Base-by-base conservation (phyloP, 2,113 vertebrate species). In the Phasianus colchicus region DNA sequence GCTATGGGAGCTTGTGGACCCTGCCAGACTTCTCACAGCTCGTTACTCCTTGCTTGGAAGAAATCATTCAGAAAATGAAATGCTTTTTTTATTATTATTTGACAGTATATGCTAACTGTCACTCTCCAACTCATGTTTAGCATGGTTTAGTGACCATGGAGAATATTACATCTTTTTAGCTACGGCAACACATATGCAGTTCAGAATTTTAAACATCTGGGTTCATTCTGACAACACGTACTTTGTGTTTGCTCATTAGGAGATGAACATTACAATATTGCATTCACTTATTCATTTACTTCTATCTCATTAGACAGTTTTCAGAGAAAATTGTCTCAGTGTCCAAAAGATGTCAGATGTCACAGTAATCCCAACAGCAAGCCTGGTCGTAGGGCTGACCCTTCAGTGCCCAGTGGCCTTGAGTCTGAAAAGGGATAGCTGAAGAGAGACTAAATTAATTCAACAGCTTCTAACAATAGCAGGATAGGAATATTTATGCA, bases 131-230 rank as follows among this genome's bases (percentile, higher is more conserved):
- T 0, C 0, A 50, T 6, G 2, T 36, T 40, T 69, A 77, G 66
- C 0, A 0, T n/a, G n/a, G n/a, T n/a, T n/a, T n/a, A n/a, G 2
- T 13, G 36, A 66, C 19, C 13, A 13, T 2, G 48, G 27, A 76
- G 58, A 34, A 8, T 30, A 36, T 18, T 89, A 4, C n/a, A 20
- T 58, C 82, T 70, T 50, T 52, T 61, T 32, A 81, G 48, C 34
- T 84, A 47, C 32, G 79, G 63, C 63, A 79, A 52, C 19, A 73
- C 18, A 47, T 27, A n/a, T 16, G 29, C 30, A 88, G 65, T 34
- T n/a, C 78, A 72, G 63, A 72, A 84, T 65, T 89, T 84, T 89
- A 80, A 87, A 84, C 61, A 86, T 75, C 81, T 84, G 50, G 19
- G 7, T 45, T 86, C 61, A 40, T 86, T 81, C 73, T 75, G 66